A percentile compares a stretch with the other conserved stretches of the same genome.
Evolutionary conservation across 2,113 vertebrate species (phyloP).

Genomic region (Coturnix japonica): DNA sequence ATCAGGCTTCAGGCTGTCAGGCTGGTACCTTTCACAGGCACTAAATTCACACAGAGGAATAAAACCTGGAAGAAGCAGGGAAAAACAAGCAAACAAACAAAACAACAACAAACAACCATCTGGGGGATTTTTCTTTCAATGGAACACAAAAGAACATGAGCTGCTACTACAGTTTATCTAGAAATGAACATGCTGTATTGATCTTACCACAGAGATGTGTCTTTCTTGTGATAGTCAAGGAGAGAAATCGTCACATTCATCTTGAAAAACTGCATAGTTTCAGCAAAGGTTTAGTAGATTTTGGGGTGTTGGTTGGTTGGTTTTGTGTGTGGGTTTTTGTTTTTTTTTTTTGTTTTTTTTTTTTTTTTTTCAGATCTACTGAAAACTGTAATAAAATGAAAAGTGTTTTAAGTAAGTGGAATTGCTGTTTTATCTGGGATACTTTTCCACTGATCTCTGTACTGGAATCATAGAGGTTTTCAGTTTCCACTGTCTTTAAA

Average conservation of each 20-base stretch:
- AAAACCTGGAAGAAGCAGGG: background rate
- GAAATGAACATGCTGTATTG: background rate
- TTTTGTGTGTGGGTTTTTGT: too few relatives aligned
- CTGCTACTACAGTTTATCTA: background rate
- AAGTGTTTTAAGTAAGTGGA: background rate
- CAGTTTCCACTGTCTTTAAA: background rate
- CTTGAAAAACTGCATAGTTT: background rate
- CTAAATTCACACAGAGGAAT: constrained; percentile 29
- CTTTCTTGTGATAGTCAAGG: background rate
- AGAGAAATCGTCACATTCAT: background rate
- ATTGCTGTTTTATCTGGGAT: background rate
- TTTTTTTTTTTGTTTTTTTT: too few relatives aligned
- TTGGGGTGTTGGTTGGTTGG: too few relatives aligned
- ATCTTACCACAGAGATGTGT: background rate
- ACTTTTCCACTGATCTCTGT: background rate
- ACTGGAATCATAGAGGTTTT: background rate
- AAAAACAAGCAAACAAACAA: background rate
- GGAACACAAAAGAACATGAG: background rate
- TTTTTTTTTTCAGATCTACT: background rate
- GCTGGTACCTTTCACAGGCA: constrained; percentile 13
- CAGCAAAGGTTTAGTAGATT: background rate
- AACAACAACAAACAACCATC: background rate
- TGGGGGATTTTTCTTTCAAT: background rate
- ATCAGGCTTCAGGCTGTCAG: constrained; percentile 15
- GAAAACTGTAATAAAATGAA: background rate